phyloP scores from a whole-genome alignment of 2,113 vertebrate species.

The Thinocorus orbignyianus region DNA sequence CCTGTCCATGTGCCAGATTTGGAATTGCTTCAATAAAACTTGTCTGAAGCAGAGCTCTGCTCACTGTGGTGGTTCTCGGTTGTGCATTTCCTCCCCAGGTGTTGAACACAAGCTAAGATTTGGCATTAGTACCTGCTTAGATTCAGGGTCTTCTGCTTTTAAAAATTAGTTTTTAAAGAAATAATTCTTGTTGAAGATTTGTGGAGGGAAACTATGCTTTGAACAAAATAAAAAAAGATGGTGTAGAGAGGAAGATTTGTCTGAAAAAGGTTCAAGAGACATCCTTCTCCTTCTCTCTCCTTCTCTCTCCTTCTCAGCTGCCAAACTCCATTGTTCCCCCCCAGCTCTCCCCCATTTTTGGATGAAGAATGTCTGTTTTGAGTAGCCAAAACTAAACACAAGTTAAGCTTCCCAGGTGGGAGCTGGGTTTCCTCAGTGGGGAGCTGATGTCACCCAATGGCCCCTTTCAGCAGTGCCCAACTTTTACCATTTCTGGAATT shows the following conservation, averaged over 20 bases:
- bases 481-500: not conserved
- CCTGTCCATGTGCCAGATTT: not conserved
- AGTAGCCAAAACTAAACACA: not conserved
- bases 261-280: not conserved
- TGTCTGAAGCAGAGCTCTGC: not conserved
- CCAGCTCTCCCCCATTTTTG: not conserved
- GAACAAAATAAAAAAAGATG: not conserved
- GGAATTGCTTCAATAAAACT: not conserved
- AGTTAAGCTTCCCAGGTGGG: not conserved
- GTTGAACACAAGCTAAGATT: not conserved
- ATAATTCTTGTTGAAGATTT: not conserved
- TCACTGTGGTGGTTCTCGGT: not conserved
- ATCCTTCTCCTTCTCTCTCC: not conserved
- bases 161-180: not conserved
- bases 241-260: not conserved
- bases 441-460: accelerated
- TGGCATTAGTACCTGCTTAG: not conserved
- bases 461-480: accelerated
- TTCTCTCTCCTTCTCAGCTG: not conserved
- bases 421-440: not conserved
- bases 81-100: not conserved
- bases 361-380: not conserved
- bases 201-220: not conserved
- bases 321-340: accelerated
- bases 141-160: not conserved